These are phyloP conservation scores for Aphaenogaster floridana DNA, from an alignment of 1,140 invertebrate species.

Conservation along the genomic window DNA sequence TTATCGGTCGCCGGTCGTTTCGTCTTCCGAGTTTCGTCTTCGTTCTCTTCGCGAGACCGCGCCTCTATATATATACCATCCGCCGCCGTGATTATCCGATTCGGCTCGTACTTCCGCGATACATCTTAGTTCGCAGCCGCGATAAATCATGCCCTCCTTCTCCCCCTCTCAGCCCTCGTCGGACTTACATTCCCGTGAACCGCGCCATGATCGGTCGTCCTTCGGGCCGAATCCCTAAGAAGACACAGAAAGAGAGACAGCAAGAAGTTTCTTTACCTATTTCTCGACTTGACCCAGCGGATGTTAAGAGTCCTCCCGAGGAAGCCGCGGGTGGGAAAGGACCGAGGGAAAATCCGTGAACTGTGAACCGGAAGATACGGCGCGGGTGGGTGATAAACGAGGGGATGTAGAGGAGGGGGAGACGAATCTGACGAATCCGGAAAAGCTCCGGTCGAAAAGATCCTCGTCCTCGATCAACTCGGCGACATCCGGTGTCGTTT, in stretches of 20 bases:
- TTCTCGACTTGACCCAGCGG: slow-evolving; percentile 24
- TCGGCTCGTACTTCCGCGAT: slow-evolving; percentile 58
- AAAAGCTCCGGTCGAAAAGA: slow-evolving; percentile 45
- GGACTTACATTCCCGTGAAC: background rate
- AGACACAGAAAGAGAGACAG: slow-evolving; percentile 19
- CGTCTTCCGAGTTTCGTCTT: slow-evolving; percentile 10
- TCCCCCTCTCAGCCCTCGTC: background rate
- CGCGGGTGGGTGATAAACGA: background rate
- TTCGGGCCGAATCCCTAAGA: slow-evolving; percentile 39
- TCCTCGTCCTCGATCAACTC: slow-evolving; percentile 20
- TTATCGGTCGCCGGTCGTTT: slow-evolving; percentile 11
- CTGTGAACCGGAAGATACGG: slow-evolving; percentile 25
- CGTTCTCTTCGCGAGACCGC: background rate
- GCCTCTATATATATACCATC: slow-evolving; percentile 2
- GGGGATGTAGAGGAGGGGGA: background rate
- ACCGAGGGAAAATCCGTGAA: slow-evolving; percentile 42
- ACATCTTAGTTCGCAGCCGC: slow-evolving; percentile 61
- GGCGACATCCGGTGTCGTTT: slow-evolving; percentile 57
- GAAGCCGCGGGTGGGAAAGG: slow-evolving; percentile 27
- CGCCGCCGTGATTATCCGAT: slow-evolving; percentile 54
- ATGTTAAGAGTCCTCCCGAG: slow-evolving; percentile 59
- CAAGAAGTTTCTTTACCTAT: slow-evolving; percentile 63
- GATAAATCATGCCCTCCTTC: slow-evolving; percentile 69
- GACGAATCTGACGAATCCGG: slow-evolving; percentile 39
- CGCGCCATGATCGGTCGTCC: background rate